Base-by-base conservation (phyloP, 2,797 vertebrate species). In the Menidia menidia region DNA sequence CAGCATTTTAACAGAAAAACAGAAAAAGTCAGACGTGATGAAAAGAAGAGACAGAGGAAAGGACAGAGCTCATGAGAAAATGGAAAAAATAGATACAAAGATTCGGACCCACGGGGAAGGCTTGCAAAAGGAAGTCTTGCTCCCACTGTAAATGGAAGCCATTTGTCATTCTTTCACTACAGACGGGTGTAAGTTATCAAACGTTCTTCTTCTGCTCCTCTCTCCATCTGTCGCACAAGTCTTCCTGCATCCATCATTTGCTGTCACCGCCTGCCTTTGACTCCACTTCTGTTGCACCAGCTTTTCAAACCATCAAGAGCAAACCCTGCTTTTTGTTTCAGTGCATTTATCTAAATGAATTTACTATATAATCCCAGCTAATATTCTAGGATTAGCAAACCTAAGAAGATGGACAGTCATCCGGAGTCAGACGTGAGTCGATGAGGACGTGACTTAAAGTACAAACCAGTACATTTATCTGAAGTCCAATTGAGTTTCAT, bases 91-190 rank as follows among this genome's bases (percentile, higher is more conserved):
- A 59, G 63, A 57, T 25, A 11, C 66, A 15, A 45, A 58, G 64
- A 53, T 43, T 65, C 57, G 75, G 78, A 56, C 66, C 75, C 72
- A 31, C 50, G 43, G 81, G 69, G 73, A 82, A 60, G 57, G 42
- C 56, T 14, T 69, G 63, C 30, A 65, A 62, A 77, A 61, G 71
- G 81, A 88, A 83, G 69, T 78, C 47, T 58, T 64, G 56, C 75
- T 77, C 67, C 62, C 55, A 15, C 81, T 77, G 61, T 71, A 85
- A 90, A 91, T 88, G 72, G 78, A 85, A 79, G 67, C 47, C 75
- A 78, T 92, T 77, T 58, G 75, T 92, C 88, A 81, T 87, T 68
- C 81, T 81, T 86, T 79, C 78, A 68, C 64, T 62, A 73, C 43
- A 39, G 78, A 81, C 67, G 72, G 82, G 52, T 76, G 47, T 35